A percentile compares a stretch with the other conserved stretches of the same genome.
These are phyloP conservation scores for Vanessa cardui DNA, from an alignment of 2,888 invertebrate species.

Conservation along the genomic window DNA sequence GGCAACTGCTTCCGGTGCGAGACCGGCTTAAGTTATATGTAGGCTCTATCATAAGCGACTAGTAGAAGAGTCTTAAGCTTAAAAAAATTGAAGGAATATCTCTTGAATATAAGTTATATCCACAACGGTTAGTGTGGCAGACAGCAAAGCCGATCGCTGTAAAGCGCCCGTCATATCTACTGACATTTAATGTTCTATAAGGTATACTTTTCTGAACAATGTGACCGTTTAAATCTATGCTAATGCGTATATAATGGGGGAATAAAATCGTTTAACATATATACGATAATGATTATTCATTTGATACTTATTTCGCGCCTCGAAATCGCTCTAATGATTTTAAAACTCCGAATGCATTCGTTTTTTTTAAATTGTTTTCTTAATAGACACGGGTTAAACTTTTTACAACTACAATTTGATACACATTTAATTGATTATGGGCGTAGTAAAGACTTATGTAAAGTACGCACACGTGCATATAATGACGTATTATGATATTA, in stretches of 20 bases:
- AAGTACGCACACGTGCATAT: background rate
- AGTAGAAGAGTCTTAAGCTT: too few relatives aligned
- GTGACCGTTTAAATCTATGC: constrained; percentile 38
- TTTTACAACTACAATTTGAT: background rate
- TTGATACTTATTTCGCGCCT: constrained; percentile 19
- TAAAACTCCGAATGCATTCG: constrained; percentile 23
- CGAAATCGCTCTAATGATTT: constrained; percentile 35
- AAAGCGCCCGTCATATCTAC: too few relatives aligned
- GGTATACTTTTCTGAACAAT: background rate
- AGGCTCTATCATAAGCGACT: too few relatives aligned
- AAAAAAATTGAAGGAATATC: too few relatives aligned
- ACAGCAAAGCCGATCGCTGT: too few relatives aligned
- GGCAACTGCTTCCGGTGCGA: too few relatives aligned
- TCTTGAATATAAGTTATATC: too few relatives aligned
- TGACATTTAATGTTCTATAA: background rate
- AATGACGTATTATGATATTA: background rate
- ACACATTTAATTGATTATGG: background rate
- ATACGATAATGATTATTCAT: constrained; percentile 37
- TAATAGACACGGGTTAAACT: background rate
- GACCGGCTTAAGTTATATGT: too few relatives aligned
- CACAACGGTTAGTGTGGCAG: too few relatives aligned
- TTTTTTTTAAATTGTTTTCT: constrained; percentile 9
- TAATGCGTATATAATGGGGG: constrained; percentile 47
- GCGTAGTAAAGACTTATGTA: background rate
- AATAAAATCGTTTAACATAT: constrained; percentile 40